Base-by-base conservation (phyloP, 2,797 vertebrate genomes). In the Sus cebifrons region DNA sequence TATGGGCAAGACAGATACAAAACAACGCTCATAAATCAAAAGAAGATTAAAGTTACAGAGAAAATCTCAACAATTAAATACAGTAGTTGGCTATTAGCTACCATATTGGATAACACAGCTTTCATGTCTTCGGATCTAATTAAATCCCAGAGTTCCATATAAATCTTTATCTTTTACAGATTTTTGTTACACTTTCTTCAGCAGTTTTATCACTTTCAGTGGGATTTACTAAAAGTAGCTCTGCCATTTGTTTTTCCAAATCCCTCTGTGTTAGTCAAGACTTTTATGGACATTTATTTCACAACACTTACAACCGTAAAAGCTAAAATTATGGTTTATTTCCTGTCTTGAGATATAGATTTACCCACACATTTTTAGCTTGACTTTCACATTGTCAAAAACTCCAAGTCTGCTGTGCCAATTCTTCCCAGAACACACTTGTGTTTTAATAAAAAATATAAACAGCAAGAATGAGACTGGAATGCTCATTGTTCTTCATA, bases 101-200 rank as follows among this genome's bases (percentile, higher is more conserved):
- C 71, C 65, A 75, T 71, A 25, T 40, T 75, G 32, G 12, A 78
- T 32, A 94, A 94, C 58, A 89, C 44, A 89, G 84, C 54, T 86
- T 71, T 79, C 62, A 54, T 29, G 20, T 74, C 12, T 67, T 54
- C 71, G 67, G 62, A 79, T 64, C 70, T 83, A 89, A 77, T 87
- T 86, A 93, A 89, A 81, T 71, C 87, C 56, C 84, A 75, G 1
- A 17, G 74, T 64, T 17, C 74, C 70, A 49, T 56, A 87, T 62
- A 90, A 94, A 86, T 73, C 52, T 58, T 92, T 36, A 78, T 49
- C 36, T 86, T 89, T 79, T 86, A 82, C 44, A 94, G 81, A 84
- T 56, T 96, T 97, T 85, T 93, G 67, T 79, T 89, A 85, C 2
- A 73, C 17, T 97, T 73, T 82, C 88, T 95, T 86, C 36, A 94